A percentile compares a stretch with the other conserved stretches of the same genome.
These are phyloP conservation scores for Cybosia mesomella DNA, from an alignment of 2,888 invertebrate species.

Conservation along the genomic window DNA sequence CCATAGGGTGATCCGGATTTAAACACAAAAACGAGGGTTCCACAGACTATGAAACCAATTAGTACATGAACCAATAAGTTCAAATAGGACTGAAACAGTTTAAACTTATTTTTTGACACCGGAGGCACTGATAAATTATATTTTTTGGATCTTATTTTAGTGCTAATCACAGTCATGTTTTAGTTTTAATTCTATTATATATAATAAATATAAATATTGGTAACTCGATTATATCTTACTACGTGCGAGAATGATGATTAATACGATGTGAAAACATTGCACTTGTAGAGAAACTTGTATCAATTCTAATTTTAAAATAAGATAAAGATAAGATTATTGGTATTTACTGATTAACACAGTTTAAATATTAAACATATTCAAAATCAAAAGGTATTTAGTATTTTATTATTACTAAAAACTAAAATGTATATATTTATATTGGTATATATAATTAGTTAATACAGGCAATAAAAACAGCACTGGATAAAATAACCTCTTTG, in stretches of 20 bases:
- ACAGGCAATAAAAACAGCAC: not conserved
- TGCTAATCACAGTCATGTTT: not conserved
- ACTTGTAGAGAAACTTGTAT: not conserved
- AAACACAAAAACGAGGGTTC: constrained; percentile 54
- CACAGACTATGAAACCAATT: not conserved
- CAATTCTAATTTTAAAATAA: not conserved
- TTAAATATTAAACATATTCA: not conserved
- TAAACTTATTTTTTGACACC: not conserved
- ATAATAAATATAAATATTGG: not conserved
- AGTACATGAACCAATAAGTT: not conserved
- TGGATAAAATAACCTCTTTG: not conserved
- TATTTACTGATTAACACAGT: constrained; percentile 33
- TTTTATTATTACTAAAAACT: not conserved
- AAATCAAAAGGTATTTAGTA: not conserved
- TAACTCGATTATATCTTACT: not conserved
- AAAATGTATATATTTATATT: not conserved
- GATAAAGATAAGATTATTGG: constrained; percentile 1
- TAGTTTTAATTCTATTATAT: not conserved
- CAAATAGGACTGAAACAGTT: not conserved
- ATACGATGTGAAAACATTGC: not conserved
- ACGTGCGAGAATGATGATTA: not conserved
- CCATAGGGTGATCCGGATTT: constrained; percentile 60
- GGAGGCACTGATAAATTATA: not conserved
- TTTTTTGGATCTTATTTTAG: not conserved
- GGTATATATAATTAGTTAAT: too few relatives aligned